These are phyloP conservation scores for Drosophila histrio DNA, from an alignment of 2,888 invertebrate species.

Conservation along the genomic window DNA sequence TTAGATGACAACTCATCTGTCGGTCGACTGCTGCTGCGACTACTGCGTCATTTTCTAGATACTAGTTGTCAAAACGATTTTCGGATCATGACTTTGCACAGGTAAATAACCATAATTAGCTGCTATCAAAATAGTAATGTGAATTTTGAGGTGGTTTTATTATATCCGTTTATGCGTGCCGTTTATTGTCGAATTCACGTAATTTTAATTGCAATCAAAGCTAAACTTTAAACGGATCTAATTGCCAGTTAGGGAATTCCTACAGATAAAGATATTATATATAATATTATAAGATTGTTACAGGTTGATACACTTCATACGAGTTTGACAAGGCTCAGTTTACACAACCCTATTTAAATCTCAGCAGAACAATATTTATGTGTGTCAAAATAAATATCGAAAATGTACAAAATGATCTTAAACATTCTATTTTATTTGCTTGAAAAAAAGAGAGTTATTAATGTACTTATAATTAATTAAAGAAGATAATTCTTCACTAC, in stretches of 20 bases:
- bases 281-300: too few relatives aligned
- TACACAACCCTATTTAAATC: neutral
- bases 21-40: neutral
- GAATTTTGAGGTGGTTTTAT: neutral
- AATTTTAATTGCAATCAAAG: conserved; percentile 9
- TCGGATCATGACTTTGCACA: neutral
- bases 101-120: conserved; percentile 23
- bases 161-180: conserved; percentile 8
- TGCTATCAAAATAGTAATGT: conserved; percentile 11
- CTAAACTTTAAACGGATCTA: neutral
- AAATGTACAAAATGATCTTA: too few relatives aligned
- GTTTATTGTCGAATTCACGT: neutral
- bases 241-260: conserved; percentile 7
- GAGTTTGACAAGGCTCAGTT: neutral
- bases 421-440: too few relatives aligned
- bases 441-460: too few relatives aligned
- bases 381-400: too few relatives aligned
- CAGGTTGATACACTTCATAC: neutral
- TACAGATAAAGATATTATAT: neutral
- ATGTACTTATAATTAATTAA: too few relatives aligned
- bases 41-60: conserved; percentile 2
- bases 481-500: too few relatives aligned
- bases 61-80: neutral
- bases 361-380: too few relatives aligned
- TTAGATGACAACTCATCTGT: neutral